Evolutionary conservation across 92 coral and sea anemone genomes (phyloP).

Genomic region (Porites divaricata): DNA sequence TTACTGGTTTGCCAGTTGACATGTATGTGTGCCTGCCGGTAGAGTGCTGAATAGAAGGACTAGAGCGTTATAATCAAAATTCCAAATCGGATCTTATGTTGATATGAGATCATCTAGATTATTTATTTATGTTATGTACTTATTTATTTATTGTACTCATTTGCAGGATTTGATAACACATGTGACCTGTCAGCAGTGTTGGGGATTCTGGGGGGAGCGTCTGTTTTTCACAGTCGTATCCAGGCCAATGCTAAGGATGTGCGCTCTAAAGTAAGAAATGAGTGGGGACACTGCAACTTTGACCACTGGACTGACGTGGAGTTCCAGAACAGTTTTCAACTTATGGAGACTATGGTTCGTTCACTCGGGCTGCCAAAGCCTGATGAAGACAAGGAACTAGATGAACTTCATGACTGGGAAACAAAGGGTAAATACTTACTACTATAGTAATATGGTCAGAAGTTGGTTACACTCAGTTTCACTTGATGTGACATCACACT

Average conservation of each 20-base stretch:
- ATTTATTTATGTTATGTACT: too few species aligned
- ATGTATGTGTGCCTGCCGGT: too few species aligned
- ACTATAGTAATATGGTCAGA: too few species aligned
- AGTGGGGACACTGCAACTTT: slow-evolving; percentile 94
- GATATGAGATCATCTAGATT: too few species aligned
- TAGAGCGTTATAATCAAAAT: too few species aligned
- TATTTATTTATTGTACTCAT: too few species aligned
- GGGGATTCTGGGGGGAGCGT: slow-evolving; percentile 63
- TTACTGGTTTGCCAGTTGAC: too few species aligned
- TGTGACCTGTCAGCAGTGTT: slow-evolving; percentile 87
- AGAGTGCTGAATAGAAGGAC: too few species aligned
- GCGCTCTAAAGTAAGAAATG: slow-evolving; percentile 72
- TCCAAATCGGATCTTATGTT: too few species aligned
- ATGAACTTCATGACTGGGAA: slow-evolving; percentile 77
- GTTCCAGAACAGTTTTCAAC: slow-evolving; percentile 62
- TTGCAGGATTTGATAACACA: slow-evolving; percentile 76
- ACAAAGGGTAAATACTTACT: slow-evolving; percentile 59
- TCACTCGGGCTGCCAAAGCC: slow-evolving; percentile 52
- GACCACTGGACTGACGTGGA: slow-evolving; percentile 63
- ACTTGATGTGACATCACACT: too few species aligned
- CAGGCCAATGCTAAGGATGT: slow-evolving; percentile 70
- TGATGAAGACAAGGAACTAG: slow-evolving; percentile 53
- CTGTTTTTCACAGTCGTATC: slow-evolving; percentile 53
- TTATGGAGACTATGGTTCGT: slow-evolving; percentile 76
- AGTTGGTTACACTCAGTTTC: too few species aligned